These are phyloP conservation scores for Drosophila incognita DNA, from an alignment of 2,888 invertebrate genomes.

Conservation along the genomic window DNA sequence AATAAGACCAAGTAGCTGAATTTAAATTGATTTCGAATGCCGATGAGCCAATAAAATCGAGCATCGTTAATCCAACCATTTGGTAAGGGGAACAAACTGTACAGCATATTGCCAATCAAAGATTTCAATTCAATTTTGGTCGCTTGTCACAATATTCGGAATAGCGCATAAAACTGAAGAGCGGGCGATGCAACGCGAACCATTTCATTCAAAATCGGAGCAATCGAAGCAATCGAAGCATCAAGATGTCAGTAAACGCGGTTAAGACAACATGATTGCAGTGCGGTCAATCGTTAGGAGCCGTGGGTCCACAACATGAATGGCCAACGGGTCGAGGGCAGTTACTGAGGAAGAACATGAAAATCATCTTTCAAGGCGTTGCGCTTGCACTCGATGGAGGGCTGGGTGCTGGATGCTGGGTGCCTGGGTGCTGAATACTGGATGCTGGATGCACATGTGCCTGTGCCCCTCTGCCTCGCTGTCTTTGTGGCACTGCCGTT, in stretches of 20 bases:
- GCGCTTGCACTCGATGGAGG: constrained; percentile 47
- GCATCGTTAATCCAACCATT: constrained; percentile 32
- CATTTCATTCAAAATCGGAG: constrained; percentile 77
- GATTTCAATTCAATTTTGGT: constrained; percentile 72
- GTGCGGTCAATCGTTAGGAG: constrained; percentile 66
- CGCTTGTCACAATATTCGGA: constrained; percentile 66
- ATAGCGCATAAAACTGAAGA: constrained; percentile 65
- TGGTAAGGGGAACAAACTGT: constrained; percentile 23
- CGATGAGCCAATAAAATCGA: constrained; percentile 28
- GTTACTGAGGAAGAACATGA: constrained; percentile 70
- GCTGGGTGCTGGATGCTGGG: constrained; percentile 7
- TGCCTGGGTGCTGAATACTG: constrained; percentile 2
- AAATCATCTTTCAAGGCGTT: constrained; percentile 79
- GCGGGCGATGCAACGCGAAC: constrained; percentile 57
- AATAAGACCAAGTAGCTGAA: constrained; percentile 1
- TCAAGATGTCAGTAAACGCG: constrained; percentile 78
- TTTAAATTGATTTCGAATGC: constrained; percentile 36
- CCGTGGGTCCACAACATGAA: constrained; percentile 45
- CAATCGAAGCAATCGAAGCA: constrained; percentile 67
- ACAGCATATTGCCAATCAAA: constrained; percentile 67
- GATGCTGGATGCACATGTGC: constrained; percentile 35
- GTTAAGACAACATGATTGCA: constrained; percentile 76
- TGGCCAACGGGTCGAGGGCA: constrained; percentile 29
- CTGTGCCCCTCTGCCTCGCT: background rate
- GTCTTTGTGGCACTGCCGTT: background rate